Evolutionary conservation across 1,140 invertebrate genomes (phyloP), one percentile per base, ranked within the genome.

Genomic region (Scaptomyza graminum): DNA sequence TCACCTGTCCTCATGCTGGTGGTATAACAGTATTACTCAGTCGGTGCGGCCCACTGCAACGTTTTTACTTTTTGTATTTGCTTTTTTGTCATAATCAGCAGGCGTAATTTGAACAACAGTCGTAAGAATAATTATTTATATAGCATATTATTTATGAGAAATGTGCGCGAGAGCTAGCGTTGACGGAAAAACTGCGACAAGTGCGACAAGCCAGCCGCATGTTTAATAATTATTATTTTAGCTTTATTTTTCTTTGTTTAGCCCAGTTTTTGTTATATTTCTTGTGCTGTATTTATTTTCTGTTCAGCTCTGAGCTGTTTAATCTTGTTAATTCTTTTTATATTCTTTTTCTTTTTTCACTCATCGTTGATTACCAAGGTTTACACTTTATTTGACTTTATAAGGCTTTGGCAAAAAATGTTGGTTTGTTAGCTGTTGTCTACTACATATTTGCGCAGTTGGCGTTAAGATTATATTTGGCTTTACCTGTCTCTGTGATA

Each of bases 91-190:
- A 18, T 16, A 31, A 56, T 60, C 56, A 41, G 12, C 12, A 41
- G 37, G 37, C 37, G 16, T 54, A 47, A 60, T 62, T 31, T 46
- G n/a, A 49, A 55, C 39, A 49, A 41, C 50, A 56, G 62, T 47
- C 50, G 69, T 41, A 39, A 54, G 69, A 52, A 64, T 49, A 62
- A 69, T 69, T 57, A 62, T 46, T 63, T 63, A 44, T 52, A 57
- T 66, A 62, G 55, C 61, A 67, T 67, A 72, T 76, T 73, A 72
- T 73, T 76, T 73, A 76, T 76, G 74, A 59, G 69, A 41, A 66
- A 62, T 57, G 52, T 12, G 22, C 7, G 39, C 9, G 54, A 15
- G 34, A 25, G 52, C 47, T 25, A 49, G 25, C 8, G 18, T 12
- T n/a, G 43, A 39, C 5, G 28, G 41, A 31, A 54, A 68, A 57